Percentiles rank a stretch among this genome's conserved stretches.
Evolutionary conservation across 2,113 vertebrate species (phyloP).

Genomic region (Crotalus horridus): DNA sequence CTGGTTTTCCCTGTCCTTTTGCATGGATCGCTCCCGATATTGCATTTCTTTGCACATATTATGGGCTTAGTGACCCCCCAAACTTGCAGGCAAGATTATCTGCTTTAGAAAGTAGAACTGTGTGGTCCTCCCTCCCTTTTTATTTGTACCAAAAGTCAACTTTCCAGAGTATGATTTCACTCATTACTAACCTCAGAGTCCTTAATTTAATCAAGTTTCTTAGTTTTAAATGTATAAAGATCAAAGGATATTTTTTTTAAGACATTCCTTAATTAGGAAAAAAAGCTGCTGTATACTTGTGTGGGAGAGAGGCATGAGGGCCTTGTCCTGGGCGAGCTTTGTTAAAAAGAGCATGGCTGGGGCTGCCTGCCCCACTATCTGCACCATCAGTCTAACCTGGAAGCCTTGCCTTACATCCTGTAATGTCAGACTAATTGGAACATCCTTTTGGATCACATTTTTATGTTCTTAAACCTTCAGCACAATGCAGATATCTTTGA

Average conservation of each 20-base stretch:
- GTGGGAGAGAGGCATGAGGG: slow-evolving; percentile 19
- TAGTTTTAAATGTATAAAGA: slow-evolving; percentile 94
- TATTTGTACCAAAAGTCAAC: slow-evolving; percentile 83
- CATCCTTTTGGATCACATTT: slow-evolving; percentile 61
- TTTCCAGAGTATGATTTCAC: slow-evolving; percentile 92
- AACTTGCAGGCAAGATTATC: slow-evolving; percentile 94
- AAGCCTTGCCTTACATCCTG: slow-evolving; percentile 74
- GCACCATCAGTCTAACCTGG: slow-evolving; percentile 76
- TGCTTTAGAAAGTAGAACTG: slow-evolving; percentile 92
- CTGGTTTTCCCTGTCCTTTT: slow-evolving; percentile 84
- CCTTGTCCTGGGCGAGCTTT: neutral
- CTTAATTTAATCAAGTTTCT: slow-evolving; percentile 96
- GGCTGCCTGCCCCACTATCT: slow-evolving; percentile 69
- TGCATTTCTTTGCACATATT: slow-evolving; percentile 99
- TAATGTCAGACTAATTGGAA: slow-evolving; percentile 69
- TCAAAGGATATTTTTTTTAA: slow-evolving; percentile 85
- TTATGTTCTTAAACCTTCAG: slow-evolving; percentile 72
- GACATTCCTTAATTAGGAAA: slow-evolving; percentile 98
- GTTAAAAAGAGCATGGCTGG: neutral
- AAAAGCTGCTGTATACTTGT: slow-evolving; percentile 93
- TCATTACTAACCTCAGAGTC: slow-evolving; percentile 83
- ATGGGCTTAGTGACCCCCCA: slow-evolving; percentile 86
- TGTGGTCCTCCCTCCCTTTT: slow-evolving; percentile 72
- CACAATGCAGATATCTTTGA: slow-evolving; percentile 81
- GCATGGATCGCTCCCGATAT: slow-evolving; percentile 93